Evolutionary conservation across 2,888 invertebrate species (phyloP), one percentile per base, ranked within the genome.

Genomic region (Metacarcinus magister): DNA sequence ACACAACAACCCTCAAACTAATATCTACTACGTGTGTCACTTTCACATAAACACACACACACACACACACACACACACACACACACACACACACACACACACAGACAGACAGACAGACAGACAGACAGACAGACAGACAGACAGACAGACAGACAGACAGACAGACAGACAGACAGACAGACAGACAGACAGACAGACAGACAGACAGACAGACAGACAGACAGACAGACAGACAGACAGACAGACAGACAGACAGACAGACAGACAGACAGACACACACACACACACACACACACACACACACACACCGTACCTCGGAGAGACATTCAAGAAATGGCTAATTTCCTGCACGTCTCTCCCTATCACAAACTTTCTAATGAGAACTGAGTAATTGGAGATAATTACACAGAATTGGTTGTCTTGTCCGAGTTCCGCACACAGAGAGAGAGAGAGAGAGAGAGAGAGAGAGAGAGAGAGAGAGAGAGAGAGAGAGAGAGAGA

Each of bases 321-420:
- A 82, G 32, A 82, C 82, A 32, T 28, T 13, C 32, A 82, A 13
- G 82, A 32, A 28, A 5, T 75, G 75, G 7, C 82, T 82, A 82
- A 82, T 82, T 32, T 32, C 28, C 82, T 32, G 28, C 32, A 82
- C 32, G 82, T 82, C 82, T 82, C 82, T 82, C 82, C 82, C 82
- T 82, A 82, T 82, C 82, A 82, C 82, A 82, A 82, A 82, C 82
- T 82, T 82, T 82, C 82, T 32, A 82, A 82, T 32, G 82, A 82
- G 82, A 82, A 5, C 32, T 1, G 32, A 28, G 32, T 82, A 82
- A 82, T 82, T 82, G 82, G 5, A 82, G 82, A 82, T 82, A 82
- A 82, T 82, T 82, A 82, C 82, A 8, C 82, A 19, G 32, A 32
- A 82, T 82, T 13, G 32, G 32, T 28, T 82, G 32, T 10, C 82